These are phyloP conservation scores for Rotaria sp. DNA, from an alignment of 2,888 invertebrate species.

Conservation along the genomic window DNA sequence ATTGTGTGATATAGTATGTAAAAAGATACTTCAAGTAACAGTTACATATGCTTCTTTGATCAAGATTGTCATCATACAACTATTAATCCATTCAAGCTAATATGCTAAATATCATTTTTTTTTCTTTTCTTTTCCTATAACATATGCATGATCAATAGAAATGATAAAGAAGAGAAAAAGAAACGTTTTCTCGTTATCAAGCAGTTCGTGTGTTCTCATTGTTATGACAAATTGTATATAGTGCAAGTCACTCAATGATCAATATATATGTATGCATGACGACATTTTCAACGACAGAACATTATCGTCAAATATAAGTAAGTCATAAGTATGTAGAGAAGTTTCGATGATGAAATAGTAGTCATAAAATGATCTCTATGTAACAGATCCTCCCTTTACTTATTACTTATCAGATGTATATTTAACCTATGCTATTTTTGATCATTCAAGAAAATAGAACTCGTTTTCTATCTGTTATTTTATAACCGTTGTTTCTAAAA, in stretches of 20 bases:
- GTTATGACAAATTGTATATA: not conserved
- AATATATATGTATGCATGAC: not conserved
- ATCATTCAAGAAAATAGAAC: not conserved
- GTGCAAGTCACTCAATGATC: not conserved
- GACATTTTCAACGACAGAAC: conserved; percentile 1
- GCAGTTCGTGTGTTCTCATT: not conserved
- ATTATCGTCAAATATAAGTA: not conserved
- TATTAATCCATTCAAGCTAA: not conserved
- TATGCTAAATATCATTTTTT: not conserved
- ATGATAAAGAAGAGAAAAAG: not conserved
- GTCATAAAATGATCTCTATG: not conserved
- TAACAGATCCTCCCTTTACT: not conserved
- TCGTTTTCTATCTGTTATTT: not conserved
- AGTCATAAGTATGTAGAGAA: not conserved
- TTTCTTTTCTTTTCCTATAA: not conserved
- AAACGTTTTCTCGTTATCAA: not conserved
- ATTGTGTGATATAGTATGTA: not conserved
- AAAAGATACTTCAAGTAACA: not conserved
- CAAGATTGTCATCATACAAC: not conserved
- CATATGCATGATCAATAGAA: not conserved
- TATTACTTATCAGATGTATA: not conserved
- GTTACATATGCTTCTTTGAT: not conserved
- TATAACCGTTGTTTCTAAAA: not conserved
- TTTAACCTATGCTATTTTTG: not conserved
- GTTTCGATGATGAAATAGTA: not conserved